phyloP scores from a whole-genome alignment of 2,113 vertebrate species.

The Tychaedon coryphoeus region DNA sequence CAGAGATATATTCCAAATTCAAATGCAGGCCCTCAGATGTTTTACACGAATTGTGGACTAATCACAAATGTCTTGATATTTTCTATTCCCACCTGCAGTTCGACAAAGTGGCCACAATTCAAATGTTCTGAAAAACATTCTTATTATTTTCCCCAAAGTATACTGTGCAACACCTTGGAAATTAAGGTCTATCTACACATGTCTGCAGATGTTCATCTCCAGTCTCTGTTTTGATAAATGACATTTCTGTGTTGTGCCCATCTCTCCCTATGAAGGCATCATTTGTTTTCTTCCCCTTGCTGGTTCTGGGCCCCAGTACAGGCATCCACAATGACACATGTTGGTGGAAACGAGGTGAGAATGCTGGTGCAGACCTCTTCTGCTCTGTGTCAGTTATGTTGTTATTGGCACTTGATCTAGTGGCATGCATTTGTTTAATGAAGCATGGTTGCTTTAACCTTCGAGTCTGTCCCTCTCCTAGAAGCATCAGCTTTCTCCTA shows the following conservation, averaged over 20 bases:
- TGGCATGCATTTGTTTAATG: conserved; percentile 69
- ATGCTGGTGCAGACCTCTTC: background rate
- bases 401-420: conserved; percentile 71
- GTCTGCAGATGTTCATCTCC: background rate
- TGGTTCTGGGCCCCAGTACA: background rate
- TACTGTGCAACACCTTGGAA: background rate
- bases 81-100: background rate
- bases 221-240: conserved; percentile 37
- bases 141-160: background rate
- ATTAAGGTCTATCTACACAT: background rate
- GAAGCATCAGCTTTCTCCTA: conserved; percentile 42
- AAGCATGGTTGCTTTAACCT: conserved; percentile 71
- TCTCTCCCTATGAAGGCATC: conserved; percentile 9
- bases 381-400: conserved; percentile 45
- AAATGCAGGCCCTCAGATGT: background rate
- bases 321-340: background rate
- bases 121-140: background rate
- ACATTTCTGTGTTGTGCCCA: background rate
- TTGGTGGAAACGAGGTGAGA: conserved; percentile 18
- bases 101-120: background rate
- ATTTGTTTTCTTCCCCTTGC: conserved; percentile 35
- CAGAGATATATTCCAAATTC: background rate
- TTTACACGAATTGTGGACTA: background rate
- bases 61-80: background rate
- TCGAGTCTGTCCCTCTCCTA: conserved; percentile 54